A percentile compares a stretch with the other conserved stretches of the same genome.
These are phyloP conservation scores for Melanostoma scalare DNA, from an alignment of 2,888 invertebrate genomes.

Conservation along the genomic window DNA sequence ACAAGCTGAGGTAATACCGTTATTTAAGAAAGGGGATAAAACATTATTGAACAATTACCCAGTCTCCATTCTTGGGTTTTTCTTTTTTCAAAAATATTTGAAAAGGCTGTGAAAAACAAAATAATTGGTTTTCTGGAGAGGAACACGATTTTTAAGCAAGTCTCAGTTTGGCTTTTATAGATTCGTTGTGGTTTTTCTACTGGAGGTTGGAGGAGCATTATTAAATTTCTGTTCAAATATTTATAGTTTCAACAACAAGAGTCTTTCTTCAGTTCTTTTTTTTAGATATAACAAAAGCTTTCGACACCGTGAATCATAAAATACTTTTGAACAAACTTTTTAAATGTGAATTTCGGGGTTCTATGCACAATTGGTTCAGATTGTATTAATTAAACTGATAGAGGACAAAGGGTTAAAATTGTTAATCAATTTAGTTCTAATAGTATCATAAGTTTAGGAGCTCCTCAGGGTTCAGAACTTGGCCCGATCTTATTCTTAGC, in stretches of 20 bases:
- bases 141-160: neutral
- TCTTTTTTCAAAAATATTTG: neutral
- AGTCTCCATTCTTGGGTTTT: neutral
- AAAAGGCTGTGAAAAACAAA: neutral
- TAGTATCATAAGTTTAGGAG: neutral
- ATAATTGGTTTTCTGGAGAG: neutral
- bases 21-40: constrained; percentile 9
- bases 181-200: constrained; percentile 1
- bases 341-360: neutral
- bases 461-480: neutral
- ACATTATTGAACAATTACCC: neutral
- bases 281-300: constrained; percentile 10
- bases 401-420: neutral
- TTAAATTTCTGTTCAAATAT: constrained; percentile 1
- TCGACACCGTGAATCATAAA: constrained; percentile 5
- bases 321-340: too few species aligned
- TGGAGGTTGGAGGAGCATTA: neutral
- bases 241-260: neutral
- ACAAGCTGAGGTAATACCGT: neutral
- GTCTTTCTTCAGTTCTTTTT: neutral
- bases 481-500: neutral
- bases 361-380: neutral
- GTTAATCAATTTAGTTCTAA: neutral
- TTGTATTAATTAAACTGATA: neutral
- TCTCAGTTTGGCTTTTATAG: constrained; percentile 5